Conservation (phyloP, 35 echinoderm and acorn worm genomes). For the Lytechinus variegatus region DNA sequence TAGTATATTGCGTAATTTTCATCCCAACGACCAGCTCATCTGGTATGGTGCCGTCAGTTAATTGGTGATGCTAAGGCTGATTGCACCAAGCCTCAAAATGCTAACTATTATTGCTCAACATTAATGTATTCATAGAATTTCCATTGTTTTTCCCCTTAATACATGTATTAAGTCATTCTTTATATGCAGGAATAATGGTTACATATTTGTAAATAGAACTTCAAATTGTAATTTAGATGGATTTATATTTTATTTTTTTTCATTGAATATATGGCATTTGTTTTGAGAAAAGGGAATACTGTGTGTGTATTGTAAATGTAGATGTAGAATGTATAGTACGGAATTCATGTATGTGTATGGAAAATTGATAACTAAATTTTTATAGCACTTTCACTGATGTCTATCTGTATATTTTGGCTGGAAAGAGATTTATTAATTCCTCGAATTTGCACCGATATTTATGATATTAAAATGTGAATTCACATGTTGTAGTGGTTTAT, state of each 20-base stretch:
- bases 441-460: background rate
- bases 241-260: background rate
- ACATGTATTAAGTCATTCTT: too few relatives aligned
- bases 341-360: background rate
- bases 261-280: background rate
- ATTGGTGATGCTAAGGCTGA: too few relatives aligned
- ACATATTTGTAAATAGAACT: too few relatives aligned
- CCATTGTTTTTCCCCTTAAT: too few relatives aligned
- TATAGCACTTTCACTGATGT: background rate
- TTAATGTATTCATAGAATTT: background rate
- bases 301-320: background rate
- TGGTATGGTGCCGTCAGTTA: too few relatives aligned
- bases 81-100: too few relatives aligned
- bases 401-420: background rate
- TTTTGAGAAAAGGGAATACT: background rate
- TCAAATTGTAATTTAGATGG: background rate
- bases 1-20: too few relatives aligned
- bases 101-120: too few relatives aligned
- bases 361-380: background rate
- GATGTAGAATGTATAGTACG: background rate
- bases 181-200: too few relatives aligned
- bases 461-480: slow-evolving; percentile 2
- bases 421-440: background rate
- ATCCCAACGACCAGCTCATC: too few relatives aligned
- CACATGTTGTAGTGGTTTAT: background rate